phyloP scores from a whole-genome alignment of 2,113 vertebrate genomes.

The Platysteira castanea region DNA sequence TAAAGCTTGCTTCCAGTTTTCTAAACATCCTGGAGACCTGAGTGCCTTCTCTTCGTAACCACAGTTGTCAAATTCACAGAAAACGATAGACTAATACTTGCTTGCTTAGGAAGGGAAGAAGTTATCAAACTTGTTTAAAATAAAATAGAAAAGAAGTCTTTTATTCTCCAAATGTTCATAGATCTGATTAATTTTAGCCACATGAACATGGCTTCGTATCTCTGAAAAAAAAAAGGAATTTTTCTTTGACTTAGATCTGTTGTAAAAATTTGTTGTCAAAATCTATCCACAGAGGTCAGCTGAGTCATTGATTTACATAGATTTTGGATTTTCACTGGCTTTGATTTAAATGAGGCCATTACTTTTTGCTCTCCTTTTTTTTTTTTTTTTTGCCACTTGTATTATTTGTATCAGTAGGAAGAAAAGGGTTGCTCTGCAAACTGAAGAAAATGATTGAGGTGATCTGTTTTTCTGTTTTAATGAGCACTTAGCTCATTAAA shows the following conservation, averaged over 20 bases:
- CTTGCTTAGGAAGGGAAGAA: not conserved
- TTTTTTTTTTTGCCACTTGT: not conserved
- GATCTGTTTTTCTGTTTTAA: not conserved
- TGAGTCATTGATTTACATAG: not conserved
- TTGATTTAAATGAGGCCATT: not conserved
- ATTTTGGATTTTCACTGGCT: not conserved
- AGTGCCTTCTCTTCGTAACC: not conserved
- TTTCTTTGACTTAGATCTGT: not conserved
- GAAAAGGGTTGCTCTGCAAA: not conserved
- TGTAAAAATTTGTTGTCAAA: not conserved
- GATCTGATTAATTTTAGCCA: not conserved
- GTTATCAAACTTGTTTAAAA: not conserved
- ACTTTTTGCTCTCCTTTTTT: not conserved
- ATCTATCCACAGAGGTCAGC: not conserved
- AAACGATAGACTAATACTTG: not conserved
- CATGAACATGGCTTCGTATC: not conserved
- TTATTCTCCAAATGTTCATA: not conserved
- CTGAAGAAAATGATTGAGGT: not conserved
- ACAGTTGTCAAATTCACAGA: not conserved
- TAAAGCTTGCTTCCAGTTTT: not conserved
- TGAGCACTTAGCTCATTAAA: not conserved
- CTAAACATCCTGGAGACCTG: not conserved
- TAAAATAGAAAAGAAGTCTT: not conserved
- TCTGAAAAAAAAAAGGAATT: not conserved
- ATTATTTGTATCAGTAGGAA: not conserved